A percentile compares a stretch with the other conserved stretches of the same genome.
Evolutionary conservation across 2,113 vertebrate species (phyloP).

Genomic region (Regulus satrapa): DNA sequence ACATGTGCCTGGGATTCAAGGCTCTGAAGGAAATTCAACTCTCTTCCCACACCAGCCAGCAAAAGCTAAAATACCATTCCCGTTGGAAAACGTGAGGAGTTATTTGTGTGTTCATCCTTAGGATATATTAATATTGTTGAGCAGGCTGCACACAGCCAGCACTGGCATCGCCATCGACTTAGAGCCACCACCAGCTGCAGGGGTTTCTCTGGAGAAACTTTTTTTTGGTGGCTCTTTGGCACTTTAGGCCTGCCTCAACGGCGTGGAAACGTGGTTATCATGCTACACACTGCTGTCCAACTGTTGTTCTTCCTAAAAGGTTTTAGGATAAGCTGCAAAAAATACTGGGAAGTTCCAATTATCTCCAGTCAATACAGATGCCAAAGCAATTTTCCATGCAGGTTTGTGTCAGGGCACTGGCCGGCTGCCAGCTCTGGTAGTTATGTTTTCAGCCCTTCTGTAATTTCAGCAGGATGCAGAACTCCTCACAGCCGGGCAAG

Average conservation of each 20-base stretch:
- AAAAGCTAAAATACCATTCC: background rate
- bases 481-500: background rate
- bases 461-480: conserved; percentile 36
- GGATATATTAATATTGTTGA: background rate
- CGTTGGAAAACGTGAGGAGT: background rate
- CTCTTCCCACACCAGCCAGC: background rate
- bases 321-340: background rate
- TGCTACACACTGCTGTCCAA: background rate
- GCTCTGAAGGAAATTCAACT: background rate
- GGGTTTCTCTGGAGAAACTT: background rate
- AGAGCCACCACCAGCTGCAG: background rate
- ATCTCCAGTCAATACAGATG: background rate
- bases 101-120: background rate
- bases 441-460: conserved; percentile 24
- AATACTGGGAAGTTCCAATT: background rate
- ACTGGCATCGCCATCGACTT: background rate
- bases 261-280: fast-evolving
- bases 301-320: background rate
- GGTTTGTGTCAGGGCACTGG: background rate
- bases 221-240: background rate
- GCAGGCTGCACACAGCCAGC: background rate
- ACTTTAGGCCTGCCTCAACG: background rate
- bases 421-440: background rate
- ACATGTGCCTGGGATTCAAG: background rate
- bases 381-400: background rate